Percentiles rank a stretch among this genome's conserved stretches.
These are phyloP conservation scores for Propithecus coquereli DNA, from an alignment of 2,113 vertebrate genomes.

Conservation along the genomic window DNA sequence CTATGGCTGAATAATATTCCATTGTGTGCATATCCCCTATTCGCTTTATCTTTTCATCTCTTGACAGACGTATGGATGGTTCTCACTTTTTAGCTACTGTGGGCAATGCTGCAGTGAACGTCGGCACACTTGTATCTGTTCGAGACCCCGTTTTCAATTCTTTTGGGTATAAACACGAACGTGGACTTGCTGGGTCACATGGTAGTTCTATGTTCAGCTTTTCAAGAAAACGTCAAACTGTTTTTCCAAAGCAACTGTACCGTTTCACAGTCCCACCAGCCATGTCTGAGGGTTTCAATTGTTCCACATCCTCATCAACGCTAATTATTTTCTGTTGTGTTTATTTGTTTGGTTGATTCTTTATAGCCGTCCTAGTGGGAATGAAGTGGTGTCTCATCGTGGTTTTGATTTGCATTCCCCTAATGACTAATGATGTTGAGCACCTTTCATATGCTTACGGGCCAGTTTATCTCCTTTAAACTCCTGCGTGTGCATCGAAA, in stretches of 20 bases:
- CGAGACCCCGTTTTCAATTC: background rate
- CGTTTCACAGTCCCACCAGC: background rate
- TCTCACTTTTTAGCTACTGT: background rate
- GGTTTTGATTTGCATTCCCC: background rate
- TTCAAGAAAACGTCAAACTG: background rate
- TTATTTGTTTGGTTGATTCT: background rate
- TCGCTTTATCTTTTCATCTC: background rate
- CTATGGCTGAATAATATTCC: background rate
- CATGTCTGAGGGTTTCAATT: too few relatives aligned
- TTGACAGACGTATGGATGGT: background rate
- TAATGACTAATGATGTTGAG: background rate
- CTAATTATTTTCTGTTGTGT: background rate
- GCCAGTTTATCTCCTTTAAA: background rate
- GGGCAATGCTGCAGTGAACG: background rate
- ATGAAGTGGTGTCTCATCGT: background rate
- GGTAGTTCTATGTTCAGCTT: background rate
- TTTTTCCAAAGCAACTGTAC: background rate
- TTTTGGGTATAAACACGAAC: background rate
- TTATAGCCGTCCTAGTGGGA: background rate
- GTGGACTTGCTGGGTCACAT: background rate
- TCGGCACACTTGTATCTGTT: background rate
- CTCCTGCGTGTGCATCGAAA: background rate
- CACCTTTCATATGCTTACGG: background rate
- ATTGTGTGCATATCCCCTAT: too few relatives aligned
- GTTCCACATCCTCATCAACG: background rate